phyloP scores from a whole-genome alignment of 2,888 invertebrate genomes.

The Drosophila birchii region DNA sequence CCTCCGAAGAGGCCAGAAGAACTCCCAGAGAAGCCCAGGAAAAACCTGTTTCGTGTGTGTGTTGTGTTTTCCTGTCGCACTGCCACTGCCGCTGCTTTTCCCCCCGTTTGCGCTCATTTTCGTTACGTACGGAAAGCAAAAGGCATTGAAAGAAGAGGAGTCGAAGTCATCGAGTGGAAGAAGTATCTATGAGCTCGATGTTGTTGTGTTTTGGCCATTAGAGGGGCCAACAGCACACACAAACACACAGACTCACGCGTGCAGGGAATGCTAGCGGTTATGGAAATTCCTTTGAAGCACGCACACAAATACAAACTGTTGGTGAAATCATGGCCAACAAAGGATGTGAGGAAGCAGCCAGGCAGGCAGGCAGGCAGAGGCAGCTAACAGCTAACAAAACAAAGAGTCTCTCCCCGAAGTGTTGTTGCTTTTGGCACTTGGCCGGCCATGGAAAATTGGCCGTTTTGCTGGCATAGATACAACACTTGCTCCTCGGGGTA shows the following conservation, averaged over 20 bases:
- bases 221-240: constrained; percentile 35
- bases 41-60: constrained; percentile 62
- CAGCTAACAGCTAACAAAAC: constrained; percentile 47
- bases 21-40: constrained; percentile 34
- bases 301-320: constrained; percentile 17
- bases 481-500: constrained; percentile 57
- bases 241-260: constrained; percentile 23
- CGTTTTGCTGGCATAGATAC: constrained; percentile 57
- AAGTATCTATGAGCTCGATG: constrained; percentile 46
- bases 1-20: constrained; percentile 49
- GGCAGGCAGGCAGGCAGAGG: constrained; percentile 24
- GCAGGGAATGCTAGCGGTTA: constrained; percentile 76
- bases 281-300: constrained; percentile 75
- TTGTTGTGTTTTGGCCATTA: constrained; percentile 63
- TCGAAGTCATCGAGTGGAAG: constrained; percentile 16
- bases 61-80: constrained; percentile 54
- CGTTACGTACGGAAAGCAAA: constrained; percentile 77
- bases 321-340: constrained; percentile 51
- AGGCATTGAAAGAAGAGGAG: constrained; percentile 59
- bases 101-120: constrained; percentile 69
- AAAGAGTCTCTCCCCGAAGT: constrained; percentile 42
- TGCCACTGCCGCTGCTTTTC: constrained; percentile 36
- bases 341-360: constrained; percentile 42
- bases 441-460: constrained; percentile 62
- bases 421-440: constrained; percentile 64